Evolutionary conservation across 2,888 invertebrate species (phyloP), one percentile per base, ranked within the genome.

Genomic region (Pyrochroa serraticornis): DNA sequence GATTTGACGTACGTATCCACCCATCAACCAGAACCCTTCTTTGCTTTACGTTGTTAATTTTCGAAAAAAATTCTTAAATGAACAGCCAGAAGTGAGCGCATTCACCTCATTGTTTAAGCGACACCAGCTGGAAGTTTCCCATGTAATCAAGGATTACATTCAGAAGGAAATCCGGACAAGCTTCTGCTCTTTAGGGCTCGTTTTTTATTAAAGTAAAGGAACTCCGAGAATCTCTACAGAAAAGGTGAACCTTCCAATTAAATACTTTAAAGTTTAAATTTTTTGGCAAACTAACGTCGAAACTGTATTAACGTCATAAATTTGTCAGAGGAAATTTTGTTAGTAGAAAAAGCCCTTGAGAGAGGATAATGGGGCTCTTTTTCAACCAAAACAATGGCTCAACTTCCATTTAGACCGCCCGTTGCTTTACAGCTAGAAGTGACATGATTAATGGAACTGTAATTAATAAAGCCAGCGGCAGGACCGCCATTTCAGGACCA

Each of bases 121-220:
- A 37, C 43, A 43, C 54, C 58, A 58, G 44, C 55, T 59, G 60
- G 49, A 49, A 36, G 47, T 54, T 71, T 73, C 73, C 51, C 73
- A 73, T 71, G 69, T 71, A 72, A 71, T 71, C 70, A 69, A 59
- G 71, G 71, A 72, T 73, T 72, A 72, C 67, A 62, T 60, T 60
- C 60, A 54, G 43, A 44, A 58, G 45, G 51, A 59, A 64, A 64
- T 65, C 63, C 51, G 38, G 66, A 72, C 72, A 72, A 65, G 72
- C 64, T 69, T 72, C 71, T 69, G 67, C 72, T 71, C 63, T 72
- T 66, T 67, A 51, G 57, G 58, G 58, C 35, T 12, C 43, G 52
- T 52, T 58, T 58, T 58, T 53, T 58, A 38, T 58, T 58, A 48
- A 58, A 58, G 54, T 8, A 22, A 48, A 48, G 14, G 39, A 38